Evolutionary conservation across 2,888 invertebrate genomes (phyloP), one percentile per base, ranked within the genome.

Genomic region (Cylloceria caligata): DNA sequence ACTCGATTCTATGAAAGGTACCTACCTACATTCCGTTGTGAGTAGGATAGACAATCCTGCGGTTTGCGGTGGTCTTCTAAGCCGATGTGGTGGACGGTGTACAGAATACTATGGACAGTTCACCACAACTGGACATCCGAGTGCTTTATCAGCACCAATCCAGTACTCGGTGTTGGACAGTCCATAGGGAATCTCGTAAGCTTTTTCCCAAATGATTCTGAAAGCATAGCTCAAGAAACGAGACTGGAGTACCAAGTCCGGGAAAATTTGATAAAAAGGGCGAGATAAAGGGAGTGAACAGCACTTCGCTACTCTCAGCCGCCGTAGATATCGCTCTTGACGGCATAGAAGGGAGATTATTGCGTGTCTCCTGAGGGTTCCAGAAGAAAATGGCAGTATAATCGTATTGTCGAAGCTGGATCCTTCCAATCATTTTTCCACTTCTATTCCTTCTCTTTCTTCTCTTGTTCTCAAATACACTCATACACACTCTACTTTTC

Each of bases 351-450:
- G 79, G 67, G 67, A 79, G 82, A 82, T 79, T 82, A 82, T 82
- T 75, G 75, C 79, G 49, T 52, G 65, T 71, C 82, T 65, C 79
- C 42, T 24, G 79, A 71, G 79, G 60, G 45, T 69, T 75, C 42
- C 60, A 11, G 60, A 64, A 82, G 75, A 79, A 82, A 82, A 82
- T 79, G 71, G 65, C 67, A 67, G 39, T 65, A 74, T 82, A 82
- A 82, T 82, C 75, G 82, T 75, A 82, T 82, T 82, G 82, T 82
- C 79, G 82, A 79, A 71, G 73, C 69, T 57, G 39, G 75, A 75
- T 71, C 75, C 75, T 39, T 76, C 68, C 67, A 19, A 62, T 11
- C 52, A 39, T 81, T 77, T 72, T 49, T 39, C 71, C 75, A n/a
- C 52, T 52, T 55, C 45, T 39, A 49, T 71, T 69, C 62, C 30